phyloP scores from a whole-genome alignment of 30 jellyfish, hydroid and myxozoan genomes.

The Nemopilema nomurai region DNA sequence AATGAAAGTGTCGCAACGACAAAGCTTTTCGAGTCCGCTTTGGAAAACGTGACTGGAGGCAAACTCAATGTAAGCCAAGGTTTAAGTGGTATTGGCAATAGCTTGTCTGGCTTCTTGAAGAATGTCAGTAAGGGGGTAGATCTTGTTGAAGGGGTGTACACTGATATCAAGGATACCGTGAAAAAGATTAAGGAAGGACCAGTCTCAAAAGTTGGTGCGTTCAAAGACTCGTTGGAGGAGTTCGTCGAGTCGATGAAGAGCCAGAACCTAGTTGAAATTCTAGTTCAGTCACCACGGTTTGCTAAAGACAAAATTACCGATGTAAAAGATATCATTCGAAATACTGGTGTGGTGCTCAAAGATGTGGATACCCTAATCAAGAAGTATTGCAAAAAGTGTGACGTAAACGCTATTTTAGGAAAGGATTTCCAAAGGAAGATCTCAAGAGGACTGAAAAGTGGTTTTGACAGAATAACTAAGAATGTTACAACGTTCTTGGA shows the following conservation, averaged over 20 bases:
- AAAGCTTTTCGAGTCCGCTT: constrained; percentile 11
- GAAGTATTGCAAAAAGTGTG: constrained; percentile 74
- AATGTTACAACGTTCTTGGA: constrained; percentile 66
- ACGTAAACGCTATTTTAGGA: constrained; percentile 72
- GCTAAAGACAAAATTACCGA: constrained; percentile 83
- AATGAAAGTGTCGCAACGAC: constrained; percentile 38
- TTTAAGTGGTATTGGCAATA: constrained; percentile 66
- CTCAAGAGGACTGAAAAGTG: constrained; percentile 35
- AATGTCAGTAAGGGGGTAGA: constrained; percentile 72
- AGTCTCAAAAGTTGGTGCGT: constrained; percentile 80
- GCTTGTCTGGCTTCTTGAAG: constrained; percentile 73
- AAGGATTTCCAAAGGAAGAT: constrained; percentile 47
- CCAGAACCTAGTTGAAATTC: constrained; percentile 75
- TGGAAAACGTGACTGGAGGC: constrained; percentile 46
- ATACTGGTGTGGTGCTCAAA: constrained; percentile 75
- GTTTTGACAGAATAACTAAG: constrained; percentile 55
- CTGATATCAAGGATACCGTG: constrained; percentile 65
- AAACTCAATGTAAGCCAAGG: constrained; percentile 60
- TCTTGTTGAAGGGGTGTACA: constrained; percentile 52
- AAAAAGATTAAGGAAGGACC: constrained; percentile 81
- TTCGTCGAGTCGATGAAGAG: constrained; percentile 71
- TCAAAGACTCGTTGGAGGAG: constrained; percentile 76
- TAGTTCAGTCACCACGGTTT: constrained; percentile 83
- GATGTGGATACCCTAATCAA: constrained; percentile 44
- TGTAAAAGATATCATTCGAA: constrained; percentile 70